phyloP scores from a whole-genome alignment of 2,113 vertebrate species.

The Nanger granti region DNA sequence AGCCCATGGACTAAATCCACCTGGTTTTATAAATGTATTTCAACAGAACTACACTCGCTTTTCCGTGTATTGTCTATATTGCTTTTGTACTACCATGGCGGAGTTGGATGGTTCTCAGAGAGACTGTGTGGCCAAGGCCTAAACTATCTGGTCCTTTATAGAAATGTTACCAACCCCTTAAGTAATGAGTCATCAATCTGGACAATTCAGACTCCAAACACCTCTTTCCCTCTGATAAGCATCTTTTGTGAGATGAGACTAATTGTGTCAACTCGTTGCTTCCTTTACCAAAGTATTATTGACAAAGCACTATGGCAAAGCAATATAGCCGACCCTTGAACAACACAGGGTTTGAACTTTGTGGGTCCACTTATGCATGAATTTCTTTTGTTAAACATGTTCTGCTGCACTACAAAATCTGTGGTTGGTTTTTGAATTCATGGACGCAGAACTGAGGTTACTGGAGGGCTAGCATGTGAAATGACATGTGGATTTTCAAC shows the following conservation, averaged over 20 bases:
- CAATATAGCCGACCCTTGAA: neutral
- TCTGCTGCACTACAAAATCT: neutral
- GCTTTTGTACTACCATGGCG: neutral
- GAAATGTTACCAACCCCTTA: neutral
- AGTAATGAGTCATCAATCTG: neutral
- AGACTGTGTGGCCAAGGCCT: neutral
- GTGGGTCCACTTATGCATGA: neutral
- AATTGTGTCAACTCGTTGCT: neutral
- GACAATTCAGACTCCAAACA: neutral
- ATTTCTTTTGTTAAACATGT: neutral
- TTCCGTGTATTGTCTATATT: neutral
- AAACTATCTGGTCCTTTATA: neutral
- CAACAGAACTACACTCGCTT: neutral
- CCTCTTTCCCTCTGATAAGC: neutral
- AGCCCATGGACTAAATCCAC: neutral
- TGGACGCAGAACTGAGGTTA: neutral
- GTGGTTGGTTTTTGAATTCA: neutral
- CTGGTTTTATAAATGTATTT: neutral
- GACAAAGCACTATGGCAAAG: neutral
- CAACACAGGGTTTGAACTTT: neutral
- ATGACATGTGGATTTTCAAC: neutral
- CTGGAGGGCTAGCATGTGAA: neutral
- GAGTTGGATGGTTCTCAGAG: neutral
- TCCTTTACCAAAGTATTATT: neutral
- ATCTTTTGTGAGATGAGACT: neutral